phyloP scores from a whole-genome alignment of 2,888 invertebrate genomes.

The Notodonta ziczac region DNA sequence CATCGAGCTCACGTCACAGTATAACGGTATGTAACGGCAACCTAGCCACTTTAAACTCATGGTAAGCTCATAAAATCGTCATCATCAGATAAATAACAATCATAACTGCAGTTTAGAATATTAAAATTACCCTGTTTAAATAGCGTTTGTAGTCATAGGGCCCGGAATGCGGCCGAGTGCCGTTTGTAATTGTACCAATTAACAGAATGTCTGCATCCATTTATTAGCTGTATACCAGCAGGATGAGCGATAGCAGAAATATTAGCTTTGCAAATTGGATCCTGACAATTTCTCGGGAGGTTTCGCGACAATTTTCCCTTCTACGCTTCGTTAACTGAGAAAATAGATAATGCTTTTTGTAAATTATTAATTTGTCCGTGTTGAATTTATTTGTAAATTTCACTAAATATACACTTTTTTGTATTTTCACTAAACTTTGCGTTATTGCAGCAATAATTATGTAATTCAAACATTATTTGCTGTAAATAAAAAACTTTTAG shows the following conservation, averaged over 20 bases:
- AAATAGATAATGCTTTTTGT: conserved; percentile 2
- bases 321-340: conserved; percentile 18
- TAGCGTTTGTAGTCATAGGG: conserved; percentile 35
- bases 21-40: no score
- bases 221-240: conserved; percentile 50
- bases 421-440: no score
- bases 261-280: conserved; percentile 25
- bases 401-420: no score
- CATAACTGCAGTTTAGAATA: conserved; percentile 42
- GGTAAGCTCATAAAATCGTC: background rate
- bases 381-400: no score
- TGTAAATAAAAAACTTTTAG: no score
- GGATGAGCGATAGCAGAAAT: conserved; percentile 30
- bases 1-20: no score
- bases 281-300: conserved; percentile 12
- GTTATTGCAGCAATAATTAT: no score
- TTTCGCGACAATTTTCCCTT: conserved; percentile 4
- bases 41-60: background rate
- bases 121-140: conserved; percentile 47
- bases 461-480: no score
- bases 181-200: conserved; percentile 72
- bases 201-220: conserved; percentile 68
- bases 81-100: conserved; percentile 4
- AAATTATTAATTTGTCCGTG: no score
- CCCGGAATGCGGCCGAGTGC: conserved; percentile 65